Conservation (phyloP, 1,140 invertebrate species). For the Hydropsyche tenuis region DNA sequence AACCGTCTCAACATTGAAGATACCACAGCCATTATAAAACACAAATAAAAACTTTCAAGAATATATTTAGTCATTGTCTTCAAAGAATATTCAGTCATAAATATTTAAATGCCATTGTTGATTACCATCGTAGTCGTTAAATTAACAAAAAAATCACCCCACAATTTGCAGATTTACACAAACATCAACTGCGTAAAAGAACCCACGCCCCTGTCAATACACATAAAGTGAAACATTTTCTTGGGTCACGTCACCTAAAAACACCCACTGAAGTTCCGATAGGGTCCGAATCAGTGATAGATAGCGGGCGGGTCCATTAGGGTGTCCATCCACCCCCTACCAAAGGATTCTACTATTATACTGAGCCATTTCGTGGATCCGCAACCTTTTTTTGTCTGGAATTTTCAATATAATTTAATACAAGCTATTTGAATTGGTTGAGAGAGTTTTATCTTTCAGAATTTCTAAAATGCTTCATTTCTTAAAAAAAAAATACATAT, state of each 20-base stretch:
- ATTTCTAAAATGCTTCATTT: not conserved
- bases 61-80: too few relatives aligned
- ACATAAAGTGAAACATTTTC: conserved; percentile 22
- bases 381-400: not conserved
- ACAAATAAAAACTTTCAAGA: too few relatives aligned
- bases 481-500: not conserved
- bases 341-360: too few relatives aligned
- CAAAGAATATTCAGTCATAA: too few relatives aligned
- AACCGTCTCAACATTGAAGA: too few relatives aligned
- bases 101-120: too few relatives aligned
- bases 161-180: not conserved
- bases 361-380: not conserved
- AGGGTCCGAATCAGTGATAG: conserved; percentile 9
- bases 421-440: not conserved
- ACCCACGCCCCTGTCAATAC: too few relatives aligned
- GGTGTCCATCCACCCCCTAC: not conserved
- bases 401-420: not conserved
- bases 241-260: conserved; percentile 13
- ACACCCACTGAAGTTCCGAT: conserved; percentile 13
- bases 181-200: not conserved
- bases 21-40: too few relatives aligned
- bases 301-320: conserved; percentile 15
- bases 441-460: not conserved
- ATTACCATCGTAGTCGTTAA: too few relatives aligned
- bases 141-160: not conserved